Percentiles rank a stretch among this genome's conserved stretches.
These are phyloP conservation scores for Amphiura filiformis DNA, from an alignment of 35 echinoderm and acorn worm species.

Conservation along the genomic window DNA sequence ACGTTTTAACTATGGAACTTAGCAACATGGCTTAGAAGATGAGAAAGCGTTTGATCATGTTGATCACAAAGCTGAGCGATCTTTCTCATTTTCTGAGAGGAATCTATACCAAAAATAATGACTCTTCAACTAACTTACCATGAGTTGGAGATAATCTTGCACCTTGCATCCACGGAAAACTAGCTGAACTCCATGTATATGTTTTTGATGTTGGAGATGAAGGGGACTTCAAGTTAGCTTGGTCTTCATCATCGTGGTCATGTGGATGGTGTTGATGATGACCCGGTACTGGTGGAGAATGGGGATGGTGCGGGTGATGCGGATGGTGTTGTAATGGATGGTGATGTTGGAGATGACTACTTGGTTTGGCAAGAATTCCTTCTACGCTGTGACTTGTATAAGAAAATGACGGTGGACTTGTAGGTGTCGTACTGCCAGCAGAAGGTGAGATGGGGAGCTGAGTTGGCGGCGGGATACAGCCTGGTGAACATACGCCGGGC, in stretches of 20 bases:
- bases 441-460: slow-evolving; percentile 12
- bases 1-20: no score
- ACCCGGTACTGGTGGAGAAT: neutral
- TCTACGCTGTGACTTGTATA: slow-evolving; percentile 57
- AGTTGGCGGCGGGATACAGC: slow-evolving; percentile 12
- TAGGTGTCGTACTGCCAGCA: slow-evolving; percentile 20
- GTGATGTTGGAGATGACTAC: neutral
- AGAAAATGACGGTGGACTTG: neutral
- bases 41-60: no score
- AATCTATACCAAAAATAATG: no score
- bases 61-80: no score
- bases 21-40: no score
- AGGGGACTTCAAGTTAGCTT: neutral
- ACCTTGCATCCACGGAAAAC: slow-evolving; percentile 64
- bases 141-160: slow-evolving; percentile 30
- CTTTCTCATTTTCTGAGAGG: no score
- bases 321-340: no score
- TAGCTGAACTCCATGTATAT: slow-evolving; percentile 51
- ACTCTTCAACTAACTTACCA: no score
- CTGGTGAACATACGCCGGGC: neutral
- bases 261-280: no score
- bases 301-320: neutral
- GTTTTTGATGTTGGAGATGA: slow-evolving; percentile 56
- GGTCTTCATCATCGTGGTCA: no score
- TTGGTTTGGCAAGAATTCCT: slow-evolving; percentile 43